phyloP scores from a whole-genome alignment of 1,140 invertebrate species.

The Lepidurus apus region DNA sequence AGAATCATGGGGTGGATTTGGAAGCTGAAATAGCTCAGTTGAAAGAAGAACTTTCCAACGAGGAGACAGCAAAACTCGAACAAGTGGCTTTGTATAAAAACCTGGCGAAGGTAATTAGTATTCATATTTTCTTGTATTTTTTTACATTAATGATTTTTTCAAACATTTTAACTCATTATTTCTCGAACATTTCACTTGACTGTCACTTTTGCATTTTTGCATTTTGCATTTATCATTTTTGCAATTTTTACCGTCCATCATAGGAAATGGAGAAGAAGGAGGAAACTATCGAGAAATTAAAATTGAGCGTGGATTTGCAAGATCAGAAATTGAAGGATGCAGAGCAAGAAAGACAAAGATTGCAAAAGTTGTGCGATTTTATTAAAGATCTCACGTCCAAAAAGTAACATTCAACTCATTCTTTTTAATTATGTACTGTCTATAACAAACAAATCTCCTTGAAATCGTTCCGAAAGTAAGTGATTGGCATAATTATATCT shows the following conservation, averaged over 20 bases:
- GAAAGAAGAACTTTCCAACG: neutral
- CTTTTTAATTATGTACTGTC: no score
- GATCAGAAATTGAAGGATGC: neutral
- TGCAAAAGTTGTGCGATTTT: slow-evolving; percentile 10
- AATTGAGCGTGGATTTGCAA: neutral
- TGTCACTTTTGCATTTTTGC: no score
- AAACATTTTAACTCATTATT: no score
- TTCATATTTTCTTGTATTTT: neutral
- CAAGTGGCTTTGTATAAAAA: neutral
- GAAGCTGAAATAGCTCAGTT: neutral
- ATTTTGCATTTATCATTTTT: no score
- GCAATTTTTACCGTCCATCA: neutral
- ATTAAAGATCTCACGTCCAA: neutral
- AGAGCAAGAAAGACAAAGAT: neutral
- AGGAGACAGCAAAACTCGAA: neutral
- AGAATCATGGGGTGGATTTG: neutral
- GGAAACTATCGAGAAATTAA: neutral
- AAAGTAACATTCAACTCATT: neutral
- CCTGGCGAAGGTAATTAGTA: neutral
- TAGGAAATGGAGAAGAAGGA: neutral
- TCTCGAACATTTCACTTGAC: no score
- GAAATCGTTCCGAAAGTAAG: no score
- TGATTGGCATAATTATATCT: no score
- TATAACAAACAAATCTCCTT: no score
- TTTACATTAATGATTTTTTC: neutral